Percentiles rank a stretch among this genome's conserved stretches.
These are phyloP conservation scores for Anabas testudineus DNA, from an alignment of 2,797 vertebrate species.

Conservation along the genomic window DNA sequence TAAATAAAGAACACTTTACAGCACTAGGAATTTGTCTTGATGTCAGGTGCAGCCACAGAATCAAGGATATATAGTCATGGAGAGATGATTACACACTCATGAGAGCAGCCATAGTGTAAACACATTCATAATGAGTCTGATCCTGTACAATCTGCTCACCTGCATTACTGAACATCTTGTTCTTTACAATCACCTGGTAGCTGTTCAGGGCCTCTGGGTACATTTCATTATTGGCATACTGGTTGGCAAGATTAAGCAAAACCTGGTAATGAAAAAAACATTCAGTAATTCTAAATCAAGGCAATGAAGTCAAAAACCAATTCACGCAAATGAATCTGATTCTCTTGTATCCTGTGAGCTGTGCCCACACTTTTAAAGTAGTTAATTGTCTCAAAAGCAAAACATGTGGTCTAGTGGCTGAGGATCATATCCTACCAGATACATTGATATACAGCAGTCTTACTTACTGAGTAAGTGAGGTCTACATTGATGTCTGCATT, in stretches of 20 bases:
- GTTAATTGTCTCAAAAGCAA: not conserved
- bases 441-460: not conserved
- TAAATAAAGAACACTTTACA: too few relatives aligned
- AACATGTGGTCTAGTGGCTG: constrained; percentile 20
- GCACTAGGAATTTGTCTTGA: too few relatives aligned
- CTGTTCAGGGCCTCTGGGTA: constrained; percentile 95
- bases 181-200: constrained; percentile 97
- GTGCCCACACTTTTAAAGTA: constrained; percentile 11
- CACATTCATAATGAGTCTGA: not conserved
- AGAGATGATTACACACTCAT: too few relatives aligned
- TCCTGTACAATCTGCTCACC: constrained; percentile 77
- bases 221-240: constrained; percentile 96
- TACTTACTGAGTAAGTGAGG: constrained; percentile 94
- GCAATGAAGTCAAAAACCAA: not conserved
- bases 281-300: not conserved
- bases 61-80: too few relatives aligned
- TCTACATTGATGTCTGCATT: constrained; percentile 92
- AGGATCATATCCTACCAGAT: too few relatives aligned
- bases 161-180: constrained; percentile 96
- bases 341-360: not conserved
- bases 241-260: constrained; percentile 95
- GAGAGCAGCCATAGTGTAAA: not conserved
- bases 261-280: constrained; percentile 81
- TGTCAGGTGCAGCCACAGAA: too few relatives aligned
- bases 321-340: too few relatives aligned